Conservation (phyloP, 2,113 vertebrate genomes). For the Orcinus orca region DNA sequence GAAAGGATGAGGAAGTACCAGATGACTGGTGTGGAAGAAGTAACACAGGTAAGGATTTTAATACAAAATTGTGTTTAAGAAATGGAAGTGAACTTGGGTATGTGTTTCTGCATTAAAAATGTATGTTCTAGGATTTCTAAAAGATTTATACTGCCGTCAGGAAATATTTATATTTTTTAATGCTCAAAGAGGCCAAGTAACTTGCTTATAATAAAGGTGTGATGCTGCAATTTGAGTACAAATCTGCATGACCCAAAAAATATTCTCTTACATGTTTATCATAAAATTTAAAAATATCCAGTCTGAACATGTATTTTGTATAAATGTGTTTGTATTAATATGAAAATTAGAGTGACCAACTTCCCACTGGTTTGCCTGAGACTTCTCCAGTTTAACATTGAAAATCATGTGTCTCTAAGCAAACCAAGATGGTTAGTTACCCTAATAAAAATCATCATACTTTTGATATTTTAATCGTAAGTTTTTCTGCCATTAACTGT, state of each 20-base stretch:
- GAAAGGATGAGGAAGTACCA: constrained; percentile 97
- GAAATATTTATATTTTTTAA: not conserved
- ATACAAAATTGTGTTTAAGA: constrained; percentile 30
- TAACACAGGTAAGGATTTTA: constrained; percentile 78
- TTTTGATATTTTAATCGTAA: constrained; percentile 17
- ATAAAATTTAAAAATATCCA: not conserved
- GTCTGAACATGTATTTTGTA: not conserved
- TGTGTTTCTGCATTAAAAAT: not conserved
- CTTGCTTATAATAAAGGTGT: not conserved
- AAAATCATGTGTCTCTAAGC: not conserved
- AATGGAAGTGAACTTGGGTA: not conserved
- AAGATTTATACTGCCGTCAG: not conserved
- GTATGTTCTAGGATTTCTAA: not conserved
- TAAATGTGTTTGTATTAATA: not conserved
- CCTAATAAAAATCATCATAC: not conserved
- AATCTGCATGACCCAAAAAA: not conserved
- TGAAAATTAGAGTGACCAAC: not conserved
- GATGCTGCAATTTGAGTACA: not conserved
- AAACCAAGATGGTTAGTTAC: constrained; percentile 2
- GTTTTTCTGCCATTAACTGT: not conserved
- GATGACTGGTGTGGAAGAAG: constrained; percentile 85
- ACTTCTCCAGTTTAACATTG: not conserved
- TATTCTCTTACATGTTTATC: not conserved
- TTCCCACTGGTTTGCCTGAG: not conserved
- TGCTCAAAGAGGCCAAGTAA: not conserved